Base-by-base conservation (phyloP, 2,797 vertebrate species). In the Clamator glandarius region DNA sequence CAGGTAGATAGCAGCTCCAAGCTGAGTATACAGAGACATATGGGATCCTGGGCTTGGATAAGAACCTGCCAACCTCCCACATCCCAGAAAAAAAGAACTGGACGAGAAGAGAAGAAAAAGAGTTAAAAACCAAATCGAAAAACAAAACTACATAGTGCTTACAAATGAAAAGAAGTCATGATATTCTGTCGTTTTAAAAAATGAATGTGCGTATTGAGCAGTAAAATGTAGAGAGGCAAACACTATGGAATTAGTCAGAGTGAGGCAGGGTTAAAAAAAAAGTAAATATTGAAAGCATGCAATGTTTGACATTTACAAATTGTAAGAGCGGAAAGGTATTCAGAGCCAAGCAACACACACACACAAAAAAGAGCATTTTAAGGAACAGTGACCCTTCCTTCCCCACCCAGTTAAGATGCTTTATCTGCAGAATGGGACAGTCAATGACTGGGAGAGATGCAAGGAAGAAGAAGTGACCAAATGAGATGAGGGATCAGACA, bases 211-310 rank as follows among this genome's bases (percentile, higher is more conserved):
- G 17, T 82, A 69, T 54, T 41, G 67, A 79, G 44, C 69, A 73
- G 59, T 76, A 87, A 94, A 78, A 42, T 44, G n/a, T 14, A 21
- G 28, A 55, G 54, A 87, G 70, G 48, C 16, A 67, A 9, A 13
- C 17, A 13, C 74, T 92, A 64, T 48, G 73, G 89, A 84, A 91
- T 89, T 80, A 90, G 94, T 91, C 80, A 91, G 84, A 83, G 26
- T 95, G 87, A 92, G 92, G 84, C 87, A 87, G 91, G 52, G 55
- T 84, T 91, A 93, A 95, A 92, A 91, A 92, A 91, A 23, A 95
- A 69, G 84, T 78, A 91, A 93, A 92, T 91, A 92, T 46, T 52
- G 51, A 88, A 59, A 88, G 33, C 19, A 14, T 33, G 51, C 23
- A 57, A 16, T 46, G 28, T 70, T 84, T 94, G 84, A 84, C 85